Base-by-base conservation (phyloP, 2,797 vertebrate genomes). In the Lophotriccus pileatus region DNA sequence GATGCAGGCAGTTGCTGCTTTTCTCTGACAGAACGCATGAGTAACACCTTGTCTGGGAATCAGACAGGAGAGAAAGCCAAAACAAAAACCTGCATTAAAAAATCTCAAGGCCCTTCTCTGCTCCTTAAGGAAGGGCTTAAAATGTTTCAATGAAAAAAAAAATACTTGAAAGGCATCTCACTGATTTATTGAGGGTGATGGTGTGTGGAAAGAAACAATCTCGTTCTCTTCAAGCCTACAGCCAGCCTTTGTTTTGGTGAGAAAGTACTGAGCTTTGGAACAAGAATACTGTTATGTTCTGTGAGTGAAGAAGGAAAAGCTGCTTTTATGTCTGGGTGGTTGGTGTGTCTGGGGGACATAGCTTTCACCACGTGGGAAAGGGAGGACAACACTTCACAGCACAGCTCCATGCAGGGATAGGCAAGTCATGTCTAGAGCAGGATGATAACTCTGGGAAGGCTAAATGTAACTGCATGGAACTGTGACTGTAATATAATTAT, bases 161-260 rank as follows among this genome's bases (percentile, higher is more conserved):
- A 80, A 95, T 60, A 67, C 64, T 93, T 91, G 88, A 94, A 95
- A 84, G 86, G 37, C 79, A 82, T 88, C 46, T 91, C 39, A 62
- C 87, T 93, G 95, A 96, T 95, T 96, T 96, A 92, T 95, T 90
- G 93, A 90, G 74, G 20, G 81, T 64, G 92, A 95, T 7, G 81
- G 64, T 59, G 74, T 95, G 77, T 91, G 72, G 91, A 94, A 92
- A 85, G 85, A 95, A 95, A 66, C 34, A 67, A 59, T 44, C 39
- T 93, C 20, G 7, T 92, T 91, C 70, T 92, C 78, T 93, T 80
- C n/a, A 93, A 93, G 68, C 76, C 83, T 87, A 86, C 59, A 95
- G 74, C 70, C 86, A 88, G n/a, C 41, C 55, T 88, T 89, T 93
- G 19, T 85, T 94, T 87, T 6, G 3, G 34, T 88, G 66, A 89